Conservation (phyloP, 2,797 vertebrate species). For the Centropyge bicolor region DNA sequence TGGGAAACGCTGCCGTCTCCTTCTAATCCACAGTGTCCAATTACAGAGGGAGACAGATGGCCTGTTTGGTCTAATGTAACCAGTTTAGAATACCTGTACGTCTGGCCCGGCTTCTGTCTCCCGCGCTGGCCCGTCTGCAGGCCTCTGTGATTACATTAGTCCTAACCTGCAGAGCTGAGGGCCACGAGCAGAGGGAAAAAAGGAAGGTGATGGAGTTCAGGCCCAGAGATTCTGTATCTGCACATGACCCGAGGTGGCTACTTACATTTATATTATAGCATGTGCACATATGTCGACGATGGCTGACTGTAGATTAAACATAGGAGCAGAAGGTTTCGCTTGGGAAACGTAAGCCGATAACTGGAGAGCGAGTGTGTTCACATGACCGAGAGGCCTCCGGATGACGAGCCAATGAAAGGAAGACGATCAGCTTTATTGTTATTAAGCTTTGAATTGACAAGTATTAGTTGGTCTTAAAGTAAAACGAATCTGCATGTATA, state of each 20-base stretch:
- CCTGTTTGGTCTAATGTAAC: constrained; percentile 79
- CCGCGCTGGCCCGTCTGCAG: constrained; percentile 48
- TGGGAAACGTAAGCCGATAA: background rate
- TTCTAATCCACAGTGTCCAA: constrained; percentile 71
- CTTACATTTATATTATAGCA: background rate
- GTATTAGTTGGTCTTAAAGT: background rate
- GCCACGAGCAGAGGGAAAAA: constrained; percentile 12
- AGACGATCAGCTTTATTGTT: background rate
- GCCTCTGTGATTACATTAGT: constrained; percentile 75
- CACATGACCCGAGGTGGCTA: constrained; percentile 34
- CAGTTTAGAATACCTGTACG: constrained; percentile 77
- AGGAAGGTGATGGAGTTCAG: constrained; percentile 60
- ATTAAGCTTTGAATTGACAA: background rate
- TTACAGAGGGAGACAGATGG: constrained; percentile 75
- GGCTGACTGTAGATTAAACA: background rate
- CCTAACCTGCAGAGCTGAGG: constrained; percentile 54
- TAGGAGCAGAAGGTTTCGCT: constrained; percentile 4
- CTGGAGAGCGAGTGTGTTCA: background rate
- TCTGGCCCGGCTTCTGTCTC: constrained; percentile 71
- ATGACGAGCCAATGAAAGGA: constrained; percentile 7
- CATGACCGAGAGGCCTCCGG: background rate
- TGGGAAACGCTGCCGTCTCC: constrained; percentile 58
- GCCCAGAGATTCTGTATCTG: constrained; percentile 48
- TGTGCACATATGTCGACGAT: background rate
- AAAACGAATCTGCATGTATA: background rate